phyloP scores from a whole-genome alignment of 2,113 vertebrate genomes.

The Cygnus buccinator region DNA sequence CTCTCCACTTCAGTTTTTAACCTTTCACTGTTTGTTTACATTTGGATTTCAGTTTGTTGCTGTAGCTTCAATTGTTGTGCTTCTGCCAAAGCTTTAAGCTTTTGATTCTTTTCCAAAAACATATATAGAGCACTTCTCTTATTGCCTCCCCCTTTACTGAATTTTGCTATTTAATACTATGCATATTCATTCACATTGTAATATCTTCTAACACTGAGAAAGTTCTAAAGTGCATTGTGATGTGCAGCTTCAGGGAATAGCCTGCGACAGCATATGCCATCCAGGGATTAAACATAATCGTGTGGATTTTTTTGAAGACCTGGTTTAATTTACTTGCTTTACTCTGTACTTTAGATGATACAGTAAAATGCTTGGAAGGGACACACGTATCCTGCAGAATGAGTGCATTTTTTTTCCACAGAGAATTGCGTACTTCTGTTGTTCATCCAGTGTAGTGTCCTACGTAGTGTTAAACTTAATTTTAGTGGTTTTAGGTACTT shows the following conservation, averaged over 20 bases:
- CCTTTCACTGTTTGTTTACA: background rate
- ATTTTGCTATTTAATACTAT: background rate
- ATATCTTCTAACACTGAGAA: background rate
- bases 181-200: background rate
- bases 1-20: background rate
- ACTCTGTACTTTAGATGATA: background rate
- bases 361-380: background rate
- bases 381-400: background rate
- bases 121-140: background rate
- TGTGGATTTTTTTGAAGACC: background rate
- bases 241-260: background rate
- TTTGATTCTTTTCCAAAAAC: background rate
- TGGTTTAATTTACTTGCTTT: background rate
- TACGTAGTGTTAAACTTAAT: background rate
- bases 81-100: background rate
- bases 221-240: background rate
- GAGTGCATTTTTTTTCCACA: background rate
- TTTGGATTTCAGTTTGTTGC: background rate
- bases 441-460: background rate
- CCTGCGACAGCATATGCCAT: background rate
- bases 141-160: background rate
- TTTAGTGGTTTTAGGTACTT: background rate
- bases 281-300: background rate
- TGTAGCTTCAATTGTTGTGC: background rate
- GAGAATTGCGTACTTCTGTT: background rate